phyloP scores from a whole-genome alignment of 2,797 vertebrate species.

The Eremophila alpestris region DNA sequence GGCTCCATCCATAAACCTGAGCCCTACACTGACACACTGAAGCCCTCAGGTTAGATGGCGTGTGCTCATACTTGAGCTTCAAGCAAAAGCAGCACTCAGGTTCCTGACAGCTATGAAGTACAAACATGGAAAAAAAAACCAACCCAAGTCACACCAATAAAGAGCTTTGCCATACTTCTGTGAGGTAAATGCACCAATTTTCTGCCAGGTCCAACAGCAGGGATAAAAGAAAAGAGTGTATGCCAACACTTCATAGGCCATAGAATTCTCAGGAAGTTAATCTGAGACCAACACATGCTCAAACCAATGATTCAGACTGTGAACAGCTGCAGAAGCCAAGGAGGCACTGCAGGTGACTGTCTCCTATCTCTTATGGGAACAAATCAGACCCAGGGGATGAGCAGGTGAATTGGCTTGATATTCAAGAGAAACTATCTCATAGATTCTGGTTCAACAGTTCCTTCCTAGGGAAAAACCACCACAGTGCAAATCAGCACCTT shows the following conservation, averaged over 20 bases:
- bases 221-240: not conserved
- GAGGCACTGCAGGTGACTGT: not conserved
- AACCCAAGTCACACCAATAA: not conserved
- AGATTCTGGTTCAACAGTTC: not conserved
- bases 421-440: not conserved
- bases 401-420: not conserved
- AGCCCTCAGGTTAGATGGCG: not conserved
- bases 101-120: not conserved
- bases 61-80: not conserved
- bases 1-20: not conserved
- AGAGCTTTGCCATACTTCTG: not conserved
- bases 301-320: not conserved
- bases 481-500: not conserved
- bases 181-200: not conserved
- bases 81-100: not conserved
- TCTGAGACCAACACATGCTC: not conserved
- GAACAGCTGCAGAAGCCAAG: not conserved
- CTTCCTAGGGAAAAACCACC: not conserved
- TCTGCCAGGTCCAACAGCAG: not conserved
- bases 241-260: not conserved
- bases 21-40: no score
- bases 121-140: not conserved
- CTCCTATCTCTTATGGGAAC: not conserved
- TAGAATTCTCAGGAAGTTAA: not conserved
- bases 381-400: not conserved